These are phyloP conservation scores for Drepanosiphum platanoidis DNA, from an alignment of 2,888 invertebrate genomes.

Conservation along the genomic window DNA sequence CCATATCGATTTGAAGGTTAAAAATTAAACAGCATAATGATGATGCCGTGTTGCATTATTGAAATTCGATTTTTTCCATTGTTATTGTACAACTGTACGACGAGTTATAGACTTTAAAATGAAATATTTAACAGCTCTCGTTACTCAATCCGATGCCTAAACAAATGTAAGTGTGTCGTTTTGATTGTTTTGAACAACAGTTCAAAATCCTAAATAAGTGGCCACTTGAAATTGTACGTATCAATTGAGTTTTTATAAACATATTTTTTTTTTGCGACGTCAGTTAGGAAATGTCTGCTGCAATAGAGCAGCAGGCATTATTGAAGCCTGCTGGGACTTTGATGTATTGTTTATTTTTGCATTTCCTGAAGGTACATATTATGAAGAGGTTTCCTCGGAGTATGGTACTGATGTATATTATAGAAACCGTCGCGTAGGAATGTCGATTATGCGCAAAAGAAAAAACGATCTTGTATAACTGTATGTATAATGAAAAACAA, in stretches of 20 bases:
- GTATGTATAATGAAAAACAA: not conserved
- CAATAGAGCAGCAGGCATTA: not conserved
- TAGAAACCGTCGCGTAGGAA: not conserved
- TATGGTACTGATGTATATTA: not conserved
- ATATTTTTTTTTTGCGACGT: conserved; percentile 16
- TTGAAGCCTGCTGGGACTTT: not conserved
- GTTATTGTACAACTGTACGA: not conserved
- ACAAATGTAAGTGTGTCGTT: not conserved
- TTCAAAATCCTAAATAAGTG: not conserved
- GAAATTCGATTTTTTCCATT: conserved; percentile 12
- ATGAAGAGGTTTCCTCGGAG: not conserved
- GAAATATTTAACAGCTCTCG: not conserved
- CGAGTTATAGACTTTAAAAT: not conserved
- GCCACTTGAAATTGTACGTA: not conserved
- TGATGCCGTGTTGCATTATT: not conserved
- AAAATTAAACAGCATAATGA: not conserved
- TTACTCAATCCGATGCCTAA: not conserved
- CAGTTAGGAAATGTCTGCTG: conserved; percentile 1
- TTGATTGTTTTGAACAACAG: not conserved
- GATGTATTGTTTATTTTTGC: conserved; percentile 28
- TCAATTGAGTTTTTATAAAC: conserved; percentile 13
- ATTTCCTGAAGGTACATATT: not conserved
- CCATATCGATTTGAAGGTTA: conserved; percentile 20
- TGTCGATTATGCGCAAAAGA: not conserved
- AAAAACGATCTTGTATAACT: not conserved